A percentile compares a stretch with the other conserved stretches of the same genome.
These are phyloP conservation scores for Periphyllus acericola DNA, from an alignment of 2,888 invertebrate species.

Conservation along the genomic window DNA sequence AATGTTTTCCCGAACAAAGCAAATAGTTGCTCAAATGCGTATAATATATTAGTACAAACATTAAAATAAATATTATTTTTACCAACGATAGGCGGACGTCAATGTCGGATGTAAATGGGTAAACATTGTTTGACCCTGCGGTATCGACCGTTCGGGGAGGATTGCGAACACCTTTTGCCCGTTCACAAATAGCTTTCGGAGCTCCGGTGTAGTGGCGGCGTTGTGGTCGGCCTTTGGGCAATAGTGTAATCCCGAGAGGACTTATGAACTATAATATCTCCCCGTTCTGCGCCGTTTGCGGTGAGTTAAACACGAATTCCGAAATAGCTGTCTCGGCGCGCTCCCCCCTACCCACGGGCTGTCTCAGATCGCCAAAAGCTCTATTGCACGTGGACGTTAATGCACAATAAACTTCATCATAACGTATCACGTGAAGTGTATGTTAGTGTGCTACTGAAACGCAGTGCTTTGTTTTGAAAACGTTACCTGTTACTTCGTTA, in stretches of 20 bases:
- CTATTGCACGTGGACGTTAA: no score
- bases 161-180: conserved; percentile 43
- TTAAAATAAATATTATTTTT: conserved; percentile 29
- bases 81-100: background rate
- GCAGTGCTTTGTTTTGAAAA: no score
- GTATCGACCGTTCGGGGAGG: conserved; percentile 34
- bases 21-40: background rate
- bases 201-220: background rate
- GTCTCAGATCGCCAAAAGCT: background rate
- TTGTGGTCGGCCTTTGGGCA: conserved; percentile 40
- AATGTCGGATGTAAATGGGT: conserved; percentile 14
- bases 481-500: no score
- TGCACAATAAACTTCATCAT: no score
- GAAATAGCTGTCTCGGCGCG: background rate
- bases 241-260: conserved; percentile 31
- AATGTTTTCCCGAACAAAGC: background rate
- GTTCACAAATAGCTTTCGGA: conserved; percentile 44
- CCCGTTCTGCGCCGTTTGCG: background rate
- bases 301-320: conserved; percentile 17
- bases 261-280: conserved; percentile 37
- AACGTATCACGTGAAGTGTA: no score
- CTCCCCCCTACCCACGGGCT: background rate
- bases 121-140: conserved; percentile 30
- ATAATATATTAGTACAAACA: background rate
- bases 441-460: no score